Evolutionary conservation across 64 coral and sea anemone genomes (phyloP).

Genomic region (Acropora yongei): DNA sequence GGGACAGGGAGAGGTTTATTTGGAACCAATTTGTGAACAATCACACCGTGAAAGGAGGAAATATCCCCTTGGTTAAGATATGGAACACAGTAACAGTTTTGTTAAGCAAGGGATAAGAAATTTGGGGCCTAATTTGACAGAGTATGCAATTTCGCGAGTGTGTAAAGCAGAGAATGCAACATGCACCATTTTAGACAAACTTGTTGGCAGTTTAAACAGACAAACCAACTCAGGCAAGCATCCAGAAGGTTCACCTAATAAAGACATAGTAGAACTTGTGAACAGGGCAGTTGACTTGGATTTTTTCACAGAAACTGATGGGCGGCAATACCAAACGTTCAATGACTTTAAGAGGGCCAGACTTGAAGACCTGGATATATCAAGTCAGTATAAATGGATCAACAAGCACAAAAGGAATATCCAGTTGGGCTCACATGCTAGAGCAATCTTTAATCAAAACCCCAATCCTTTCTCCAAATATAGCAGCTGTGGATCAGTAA

Average conservation of each 20-base stretch:
- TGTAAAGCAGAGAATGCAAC: constrained; percentile 50
- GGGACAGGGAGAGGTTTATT: neutral
- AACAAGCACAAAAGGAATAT: constrained; percentile 27
- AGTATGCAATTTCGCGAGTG: constrained; percentile 54
- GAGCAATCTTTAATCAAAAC: constrained; percentile 23
- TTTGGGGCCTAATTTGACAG: constrained; percentile 60
- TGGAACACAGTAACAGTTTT: constrained; percentile 60
- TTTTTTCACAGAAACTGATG: constrained; percentile 36
- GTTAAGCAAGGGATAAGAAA: constrained; percentile 43
- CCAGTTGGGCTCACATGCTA: constrained; percentile 23
- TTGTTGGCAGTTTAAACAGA: constrained; percentile 8
- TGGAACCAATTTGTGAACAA: constrained; percentile 75
- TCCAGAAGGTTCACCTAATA: constrained; percentile 24
- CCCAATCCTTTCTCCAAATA: constrained; percentile 5
- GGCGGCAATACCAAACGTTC: constrained; percentile 14
- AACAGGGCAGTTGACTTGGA: constrained; percentile 35
- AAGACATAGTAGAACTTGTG: constrained; percentile 43
- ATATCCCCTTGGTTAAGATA: constrained; percentile 69
- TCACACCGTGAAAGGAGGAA: constrained; percentile 41
- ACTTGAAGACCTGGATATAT: constrained; percentile 28
- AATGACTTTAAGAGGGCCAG: constrained; percentile 52
- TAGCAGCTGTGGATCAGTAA: constrained; percentile 15
- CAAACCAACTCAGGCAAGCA: constrained; percentile 53
- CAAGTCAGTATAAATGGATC: constrained; percentile 28
- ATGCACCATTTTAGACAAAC: constrained; percentile 50